Conservation (phyloP, 2,888 invertebrate species). For the Bugulina stolonifera region DNA sequence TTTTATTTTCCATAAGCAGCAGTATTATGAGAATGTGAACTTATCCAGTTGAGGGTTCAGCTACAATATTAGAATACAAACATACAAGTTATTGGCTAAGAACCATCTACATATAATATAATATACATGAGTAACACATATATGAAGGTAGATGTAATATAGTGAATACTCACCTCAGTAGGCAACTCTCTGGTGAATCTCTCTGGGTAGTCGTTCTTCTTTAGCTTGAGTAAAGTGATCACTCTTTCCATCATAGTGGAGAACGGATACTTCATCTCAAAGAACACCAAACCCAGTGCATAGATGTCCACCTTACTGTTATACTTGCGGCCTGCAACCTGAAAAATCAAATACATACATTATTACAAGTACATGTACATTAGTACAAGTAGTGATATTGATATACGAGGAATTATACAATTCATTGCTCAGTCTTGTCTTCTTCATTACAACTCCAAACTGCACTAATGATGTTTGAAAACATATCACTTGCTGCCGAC, state of each 20-base stretch:
- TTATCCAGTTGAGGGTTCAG: background rate
- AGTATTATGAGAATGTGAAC: too few relatives aligned
- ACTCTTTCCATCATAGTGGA: constrained; percentile 83
- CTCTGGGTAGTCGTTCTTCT: constrained; percentile 65
- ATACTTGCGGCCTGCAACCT: constrained; percentile 48
- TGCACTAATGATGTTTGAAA: too few relatives aligned
- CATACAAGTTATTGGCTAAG: background rate
- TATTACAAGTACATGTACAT: too few relatives aligned
- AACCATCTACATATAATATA: background rate
- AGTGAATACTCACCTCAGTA: constrained; percentile 61
- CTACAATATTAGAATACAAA: too few relatives aligned
- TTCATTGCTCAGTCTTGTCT: too few relatives aligned
- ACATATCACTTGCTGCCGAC: too few relatives aligned
- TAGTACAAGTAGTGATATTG: too few relatives aligned
- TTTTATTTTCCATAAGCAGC: too few relatives aligned
- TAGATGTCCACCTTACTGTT: constrained; percentile 82
- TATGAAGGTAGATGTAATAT: background rate
- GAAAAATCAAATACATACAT: constrained; percentile 31
- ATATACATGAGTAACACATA: background rate
- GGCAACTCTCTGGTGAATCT: constrained; percentile 64
- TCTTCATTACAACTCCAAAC: too few relatives aligned
- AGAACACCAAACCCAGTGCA: constrained; percentile 85
- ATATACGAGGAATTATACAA: too few relatives aligned
- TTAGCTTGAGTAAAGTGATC: constrained; percentile 56
- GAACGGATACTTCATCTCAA: constrained; percentile 85